These are phyloP conservation scores for Diadumene lineata DNA, from an alignment of 92 coral and sea anemone genomes.

Conservation along the genomic window DNA sequence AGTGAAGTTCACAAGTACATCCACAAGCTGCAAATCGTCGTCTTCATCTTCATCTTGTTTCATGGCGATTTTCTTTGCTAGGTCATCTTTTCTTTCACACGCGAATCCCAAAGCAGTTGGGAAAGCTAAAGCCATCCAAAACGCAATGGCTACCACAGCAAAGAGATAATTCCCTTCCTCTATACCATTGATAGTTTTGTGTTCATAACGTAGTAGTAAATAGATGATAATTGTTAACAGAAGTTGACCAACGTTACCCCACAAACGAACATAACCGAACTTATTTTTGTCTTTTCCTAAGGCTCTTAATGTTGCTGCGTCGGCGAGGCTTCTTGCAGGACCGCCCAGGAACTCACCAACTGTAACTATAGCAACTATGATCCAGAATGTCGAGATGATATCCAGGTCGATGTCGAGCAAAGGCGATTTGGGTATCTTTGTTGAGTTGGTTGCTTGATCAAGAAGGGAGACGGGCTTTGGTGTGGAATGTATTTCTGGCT, in stretches of 20 bases:
- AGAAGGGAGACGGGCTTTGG: neutral
- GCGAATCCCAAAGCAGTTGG: slow-evolving; percentile 57
- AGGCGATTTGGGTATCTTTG: neutral
- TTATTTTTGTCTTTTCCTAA: slow-evolving; percentile 57
- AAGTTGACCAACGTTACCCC: slow-evolving; percentile 69
- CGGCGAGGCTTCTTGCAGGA: slow-evolving; percentile 69
- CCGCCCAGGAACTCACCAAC: slow-evolving; percentile 71
- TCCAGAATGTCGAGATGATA: slow-evolving; percentile 35
- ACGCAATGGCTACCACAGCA: slow-evolving; percentile 43
- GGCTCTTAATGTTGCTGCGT: slow-evolving; percentile 60
- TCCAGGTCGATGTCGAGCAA: slow-evolving; percentile 30
- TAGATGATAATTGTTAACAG: slow-evolving; percentile 39
- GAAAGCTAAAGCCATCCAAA: slow-evolving; percentile 47
- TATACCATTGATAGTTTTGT: slow-evolving; percentile 45
- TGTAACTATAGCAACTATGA: slow-evolving; percentile 47
- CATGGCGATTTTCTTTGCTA: neutral
- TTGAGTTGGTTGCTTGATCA: slow-evolving; percentile 4
- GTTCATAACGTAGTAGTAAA: slow-evolving; percentile 47
- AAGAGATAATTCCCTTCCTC: slow-evolving; percentile 58
- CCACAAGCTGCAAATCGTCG: slow-evolving; percentile 12
- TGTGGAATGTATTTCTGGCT: neutral
- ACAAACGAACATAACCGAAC: slow-evolving; percentile 57
- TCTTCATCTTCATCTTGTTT: too few species aligned
- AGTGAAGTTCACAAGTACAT: slow-evolving; percentile 42
- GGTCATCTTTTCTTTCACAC: slow-evolving; percentile 30